phyloP scores from a whole-genome alignment of 2,888 invertebrate genomes.

The Hypomecis atomaria region DNA sequence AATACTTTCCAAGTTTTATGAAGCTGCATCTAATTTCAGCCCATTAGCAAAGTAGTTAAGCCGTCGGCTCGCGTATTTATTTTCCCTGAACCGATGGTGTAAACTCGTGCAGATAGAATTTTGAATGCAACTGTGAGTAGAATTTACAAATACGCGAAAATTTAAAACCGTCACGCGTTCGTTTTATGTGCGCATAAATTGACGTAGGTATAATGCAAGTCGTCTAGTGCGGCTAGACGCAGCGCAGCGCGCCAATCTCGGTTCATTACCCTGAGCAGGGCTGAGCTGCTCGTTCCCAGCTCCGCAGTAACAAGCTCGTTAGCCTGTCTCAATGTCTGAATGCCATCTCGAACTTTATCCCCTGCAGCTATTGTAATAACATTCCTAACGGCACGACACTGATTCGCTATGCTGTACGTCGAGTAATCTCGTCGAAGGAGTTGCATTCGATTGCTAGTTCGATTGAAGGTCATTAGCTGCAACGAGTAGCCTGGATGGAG shows the following conservation, averaged over 20 bases:
- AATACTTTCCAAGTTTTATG: conserved; percentile 48
- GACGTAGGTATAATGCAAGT: conserved; percentile 22
- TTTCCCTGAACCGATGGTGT: conserved; percentile 38
- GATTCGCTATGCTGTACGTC: conserved; percentile 35
- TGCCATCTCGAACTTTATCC: conserved; percentile 47
- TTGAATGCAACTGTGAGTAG: not conserved
- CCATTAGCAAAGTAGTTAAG: conserved; percentile 45
- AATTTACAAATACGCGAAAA: conserved; percentile 4
- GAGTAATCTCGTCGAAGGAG: conserved; percentile 38
- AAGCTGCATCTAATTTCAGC: conserved; percentile 45
- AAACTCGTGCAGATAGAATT: conserved; percentile 13
- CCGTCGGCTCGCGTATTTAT: conserved; percentile 40
- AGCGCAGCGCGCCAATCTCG: conserved; percentile 43
- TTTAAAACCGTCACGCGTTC: conserved; percentile 1
- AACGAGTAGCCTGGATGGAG: conserved; percentile 40
- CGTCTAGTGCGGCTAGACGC: conserved; percentile 35
- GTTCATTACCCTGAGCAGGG: conserved; percentile 54
- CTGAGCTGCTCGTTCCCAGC: conserved; percentile 41
- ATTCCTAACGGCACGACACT: conserved; percentile 37
- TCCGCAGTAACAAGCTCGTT: conserved; percentile 58
- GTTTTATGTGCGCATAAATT: conserved; percentile 10
- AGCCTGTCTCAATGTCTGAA: conserved; percentile 48
- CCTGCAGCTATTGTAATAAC: conserved; percentile 50
- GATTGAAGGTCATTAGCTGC: conserved; percentile 51
- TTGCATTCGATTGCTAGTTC: conserved; percentile 50